These are phyloP conservation scores for Empidonax alnorum DNA, from an alignment of 2,113 vertebrate species.

Conservation along the genomic window DNA sequence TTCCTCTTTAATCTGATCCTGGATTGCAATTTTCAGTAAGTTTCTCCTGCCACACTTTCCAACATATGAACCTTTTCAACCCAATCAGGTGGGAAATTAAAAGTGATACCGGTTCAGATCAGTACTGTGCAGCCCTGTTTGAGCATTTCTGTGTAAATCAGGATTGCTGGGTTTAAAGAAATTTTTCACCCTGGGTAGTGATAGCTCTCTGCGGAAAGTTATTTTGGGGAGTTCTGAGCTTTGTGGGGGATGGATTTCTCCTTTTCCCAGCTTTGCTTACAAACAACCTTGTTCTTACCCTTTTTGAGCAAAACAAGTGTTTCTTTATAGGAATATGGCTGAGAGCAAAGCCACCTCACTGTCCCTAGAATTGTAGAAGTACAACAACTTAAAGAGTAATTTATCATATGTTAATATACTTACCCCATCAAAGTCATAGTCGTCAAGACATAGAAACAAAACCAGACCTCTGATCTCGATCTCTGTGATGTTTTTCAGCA, in stretches of 20 bases:
- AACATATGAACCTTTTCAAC: not conserved
- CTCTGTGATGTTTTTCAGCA: conserved; percentile 19
- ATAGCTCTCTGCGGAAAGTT: conserved; percentile 15
- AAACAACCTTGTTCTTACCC: conserved; percentile 31
- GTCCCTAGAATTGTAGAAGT: conserved; percentile 1
- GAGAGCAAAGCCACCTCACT: conserved; percentile 33
- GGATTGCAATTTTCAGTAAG: conserved; percentile 24
- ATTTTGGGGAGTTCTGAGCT: not conserved
- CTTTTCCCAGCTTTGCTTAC: conserved; percentile 40
- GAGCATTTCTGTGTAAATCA: not conserved
- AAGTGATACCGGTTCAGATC: not conserved
- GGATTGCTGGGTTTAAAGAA: not conserved
- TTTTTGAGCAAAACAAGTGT: conserved; percentile 13
- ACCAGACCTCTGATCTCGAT: conserved; percentile 50
- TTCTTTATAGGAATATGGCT: conserved; percentile 32
- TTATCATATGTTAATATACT: conserved; percentile 42
- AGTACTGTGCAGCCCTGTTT: not conserved
- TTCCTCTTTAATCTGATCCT: conserved; percentile 27
- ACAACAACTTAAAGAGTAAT: conserved; percentile 42
- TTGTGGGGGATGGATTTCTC: not conserved
- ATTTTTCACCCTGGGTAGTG: not conserved
- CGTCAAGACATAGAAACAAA: not conserved
- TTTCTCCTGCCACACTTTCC: conserved; percentile 13
- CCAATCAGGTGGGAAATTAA: conserved; percentile 40
- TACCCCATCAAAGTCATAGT: conserved; percentile 44